phyloP scores from a whole-genome alignment of 1,140 invertebrate genomes.

The Lepidurus couesii region DNA sequence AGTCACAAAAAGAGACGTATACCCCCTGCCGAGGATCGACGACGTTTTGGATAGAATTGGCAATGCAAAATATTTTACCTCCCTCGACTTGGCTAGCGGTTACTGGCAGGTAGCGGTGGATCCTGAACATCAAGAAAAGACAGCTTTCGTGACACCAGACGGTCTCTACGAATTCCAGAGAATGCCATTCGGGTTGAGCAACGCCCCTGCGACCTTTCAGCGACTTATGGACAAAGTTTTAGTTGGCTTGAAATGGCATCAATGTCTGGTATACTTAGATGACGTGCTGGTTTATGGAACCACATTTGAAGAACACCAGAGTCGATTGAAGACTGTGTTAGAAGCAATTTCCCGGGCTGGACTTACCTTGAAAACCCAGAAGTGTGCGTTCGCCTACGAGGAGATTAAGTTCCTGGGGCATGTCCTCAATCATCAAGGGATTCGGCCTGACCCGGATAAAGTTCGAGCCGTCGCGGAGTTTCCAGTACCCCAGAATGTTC shows the following conservation, averaged over 20 bases:
- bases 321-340: slow-evolving; percentile 38
- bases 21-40: slow-evolving; percentile 48
- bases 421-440: neutral
- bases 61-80: slow-evolving; percentile 41
- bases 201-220: too few species aligned
- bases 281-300: slow-evolving; percentile 35
- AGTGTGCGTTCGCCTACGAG: slow-evolving; percentile 39
- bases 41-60: slow-evolving; percentile 44
- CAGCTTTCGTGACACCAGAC: slow-evolving; percentile 34
- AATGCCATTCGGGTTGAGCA: neutral
- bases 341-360: slow-evolving; percentile 37
- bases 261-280: slow-evolving; percentile 40
- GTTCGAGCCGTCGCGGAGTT: neutral
- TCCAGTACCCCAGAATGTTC: neutral
- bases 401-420: slow-evolving; percentile 1
- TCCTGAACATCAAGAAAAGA: slow-evolving; percentile 44
- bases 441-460: neutral
- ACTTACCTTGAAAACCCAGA: slow-evolving; percentile 41
- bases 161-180: neutral
- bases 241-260: slow-evolving; percentile 27
- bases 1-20: slow-evolving; percentile 42
- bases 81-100: slow-evolving; percentile 45
- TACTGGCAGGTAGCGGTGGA: slow-evolving; percentile 47
- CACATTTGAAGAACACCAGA: slow-evolving; percentile 25
- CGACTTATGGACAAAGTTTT: neutral